phyloP scores from a whole-genome alignment of 1,140 invertebrate genomes.

The Helicorthomorpha holstii region DNA sequence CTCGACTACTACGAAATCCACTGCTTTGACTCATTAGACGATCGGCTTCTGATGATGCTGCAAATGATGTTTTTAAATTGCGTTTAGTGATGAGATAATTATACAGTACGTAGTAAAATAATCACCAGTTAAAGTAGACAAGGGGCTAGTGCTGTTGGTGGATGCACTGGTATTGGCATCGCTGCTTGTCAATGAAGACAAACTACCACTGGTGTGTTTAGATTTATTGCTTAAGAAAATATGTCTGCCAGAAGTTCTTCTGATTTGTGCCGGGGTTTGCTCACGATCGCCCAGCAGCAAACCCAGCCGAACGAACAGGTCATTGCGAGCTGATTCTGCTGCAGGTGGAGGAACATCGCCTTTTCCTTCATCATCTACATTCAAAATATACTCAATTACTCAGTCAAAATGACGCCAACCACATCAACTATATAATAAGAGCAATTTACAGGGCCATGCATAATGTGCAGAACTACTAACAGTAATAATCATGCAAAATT shows the following conservation, averaged over 20 bases:
- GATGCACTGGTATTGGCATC: constrained; percentile 44
- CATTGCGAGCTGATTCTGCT: constrained; percentile 35
- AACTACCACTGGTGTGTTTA: constrained; percentile 35
- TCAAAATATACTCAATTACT: too few species aligned
- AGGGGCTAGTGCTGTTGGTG: constrained; percentile 67
- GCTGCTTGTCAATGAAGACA: constrained; percentile 52
- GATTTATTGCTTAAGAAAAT: constrained; percentile 22
- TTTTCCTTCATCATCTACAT: constrained; percentile 4
- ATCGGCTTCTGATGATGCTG: constrained; percentile 30
- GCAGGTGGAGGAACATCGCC: constrained; percentile 22
- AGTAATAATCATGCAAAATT: too few species aligned
- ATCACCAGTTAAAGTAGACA: constrained; percentile 64
- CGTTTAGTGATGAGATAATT: too few species aligned
- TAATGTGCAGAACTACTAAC: constrained; percentile 39
- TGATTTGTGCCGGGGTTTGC: constrained; percentile 11
- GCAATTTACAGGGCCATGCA: background rate
- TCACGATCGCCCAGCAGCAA: constrained; percentile 49
- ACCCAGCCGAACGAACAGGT: constrained; percentile 70
- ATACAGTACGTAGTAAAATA: background rate
- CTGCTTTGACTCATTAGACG: constrained; percentile 26
- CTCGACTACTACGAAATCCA: constrained; percentile 32
- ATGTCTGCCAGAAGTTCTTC: constrained; percentile 14
- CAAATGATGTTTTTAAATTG: too few species aligned
- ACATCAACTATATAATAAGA: too few species aligned
- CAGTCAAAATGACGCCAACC: too few species aligned